Base-by-base conservation (phyloP, 1,140 invertebrate genomes). In the Asbolus verrucosus region DNA sequence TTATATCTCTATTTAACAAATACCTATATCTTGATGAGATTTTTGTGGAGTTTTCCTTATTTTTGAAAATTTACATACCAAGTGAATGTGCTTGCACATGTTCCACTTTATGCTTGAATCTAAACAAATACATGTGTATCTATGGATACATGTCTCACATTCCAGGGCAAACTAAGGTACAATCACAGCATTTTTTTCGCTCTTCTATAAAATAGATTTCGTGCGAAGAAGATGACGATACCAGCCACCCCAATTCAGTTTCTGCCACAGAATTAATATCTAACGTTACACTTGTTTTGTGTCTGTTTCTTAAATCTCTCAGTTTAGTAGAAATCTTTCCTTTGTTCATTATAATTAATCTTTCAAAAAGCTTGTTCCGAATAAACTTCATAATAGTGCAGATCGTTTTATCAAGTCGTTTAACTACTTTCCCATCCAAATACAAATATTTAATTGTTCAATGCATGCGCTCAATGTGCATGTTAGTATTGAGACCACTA, bases 111-210 rank as follows among this genome's bases (percentile, higher is more conserved):
- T 38, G 11, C 6, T 2, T n/a, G 21, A 63, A 24, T 69, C 67
- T 2, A 63, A 2, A 41, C 67, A 65, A 1, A 54, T 31, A 16
- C 67, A 69, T 21, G 15, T 36, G 41, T 63, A 69, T 11, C 18
- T 4, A 27, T 69, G 67, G 1, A 69, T 19, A 38, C 67, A 69
- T 4, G 15, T n/a, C 31, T 63, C 39, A 62, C 67, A 69, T 15
- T 63, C 31, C 4, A 1, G n/a, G 2, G 16, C 50, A 69, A 13
- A 14, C 14, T 16, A 69, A 31, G 18, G 62, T 21, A 19, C 67
- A 69, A 3, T 39, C 9, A 65, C 27, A 2, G 3, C 24, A 27
- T 19, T 50, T 50, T 50, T n/a, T n/a, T n/a, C n/a, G n/a, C n/a
- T n/a, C 16, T 50, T 50, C 43, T 14, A 50, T 15, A 11, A 16